Base-by-base conservation (phyloP, 2,113 vertebrate genomes). In the Cathartes aura region DNA sequence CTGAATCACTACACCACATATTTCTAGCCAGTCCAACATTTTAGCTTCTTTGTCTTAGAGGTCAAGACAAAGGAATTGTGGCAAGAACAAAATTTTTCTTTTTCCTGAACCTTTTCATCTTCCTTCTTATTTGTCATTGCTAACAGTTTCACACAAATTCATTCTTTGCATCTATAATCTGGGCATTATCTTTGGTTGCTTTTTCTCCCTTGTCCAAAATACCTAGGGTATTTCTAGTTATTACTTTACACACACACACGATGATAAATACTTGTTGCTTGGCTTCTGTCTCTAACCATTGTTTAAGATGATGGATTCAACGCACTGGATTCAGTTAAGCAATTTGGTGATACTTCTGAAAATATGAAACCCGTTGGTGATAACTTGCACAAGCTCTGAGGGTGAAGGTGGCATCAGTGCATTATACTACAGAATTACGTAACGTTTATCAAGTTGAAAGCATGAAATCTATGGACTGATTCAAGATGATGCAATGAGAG, bases 341-440 rank as follows among this genome's bases (percentile, higher is more conserved):
- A 79, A 17, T 91, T 94, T 79, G 40, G 50, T 72, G 73, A 90
- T 91, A 45, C 17, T 74, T 94, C 34, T 92, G 82, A 89, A 93
- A 87, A 89, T n/a, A 58, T 12, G 15, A 53, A 87, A 45, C 32
- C 2, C 0, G 5, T 23, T 70, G 18, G 32, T 73, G 40, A 45
- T 60, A 90, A 91, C 42, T 64, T 85, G 36, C 43, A 67, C 9
- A 68, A 55, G 58, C 56, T 88, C 23, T 95, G 26, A 45, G 45
- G 38, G 36, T 66, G 30, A 70, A 80, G 59, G 90, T 85, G 64
- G 30, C 42, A 63, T 89, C 30, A 76, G 27, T 58, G 62, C 59
- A 71, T 85, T 75, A 43, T 62, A 36, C 42, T 81, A 16, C 24
- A 55, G 58, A 45, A 85, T 90, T 90, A 72, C 34, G 34, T 29